These are phyloP conservation scores for Leptopilina syphax DNA, from an alignment of 2,888 invertebrate species.

Conservation along the genomic window DNA sequence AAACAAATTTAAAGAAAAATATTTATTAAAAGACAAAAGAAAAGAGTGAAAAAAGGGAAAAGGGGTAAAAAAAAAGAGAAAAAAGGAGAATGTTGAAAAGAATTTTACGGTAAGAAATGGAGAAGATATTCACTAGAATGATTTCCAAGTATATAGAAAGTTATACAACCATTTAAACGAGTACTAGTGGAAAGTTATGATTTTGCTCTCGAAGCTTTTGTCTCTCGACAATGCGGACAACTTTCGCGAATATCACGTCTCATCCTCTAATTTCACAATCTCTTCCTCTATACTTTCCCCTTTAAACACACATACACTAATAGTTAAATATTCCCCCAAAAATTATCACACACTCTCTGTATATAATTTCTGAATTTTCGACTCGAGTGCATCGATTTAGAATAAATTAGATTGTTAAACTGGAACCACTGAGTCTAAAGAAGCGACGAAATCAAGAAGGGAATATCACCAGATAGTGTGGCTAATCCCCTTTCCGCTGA, in stretches of 20 bases:
- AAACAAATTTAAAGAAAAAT: too few species aligned
- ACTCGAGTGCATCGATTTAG: neutral
- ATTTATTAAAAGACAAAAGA: too few species aligned
- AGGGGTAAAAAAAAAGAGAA: too few species aligned
- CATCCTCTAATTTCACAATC: neutral
- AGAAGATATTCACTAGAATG: too few species aligned
- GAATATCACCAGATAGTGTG: conserved; percentile 1
- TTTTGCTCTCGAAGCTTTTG: conserved; percentile 32
- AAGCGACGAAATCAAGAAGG: conserved; percentile 18
- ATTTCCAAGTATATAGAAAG: too few species aligned
- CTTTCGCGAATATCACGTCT: conserved; percentile 11
- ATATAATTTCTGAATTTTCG: conserved; percentile 1
- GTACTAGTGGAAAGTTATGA: conserved; percentile 16
- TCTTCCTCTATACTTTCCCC: neutral
- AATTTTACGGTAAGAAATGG: too few species aligned
- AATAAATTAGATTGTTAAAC: conserved; percentile 14
- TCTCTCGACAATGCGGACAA: conserved; percentile 31
- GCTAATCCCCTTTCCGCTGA: conserved; percentile 8
- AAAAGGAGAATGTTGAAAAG: too few species aligned
- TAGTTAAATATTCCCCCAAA: conserved; percentile 9
- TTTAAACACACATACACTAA: too few species aligned
- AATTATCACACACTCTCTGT: neutral
- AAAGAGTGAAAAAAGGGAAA: too few species aligned
- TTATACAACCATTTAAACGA: too few species aligned
- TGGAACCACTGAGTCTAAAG: conserved; percentile 29